Conservation (phyloP, 2,113 vertebrate species). For the Elaphurus davidianus region DNA sequence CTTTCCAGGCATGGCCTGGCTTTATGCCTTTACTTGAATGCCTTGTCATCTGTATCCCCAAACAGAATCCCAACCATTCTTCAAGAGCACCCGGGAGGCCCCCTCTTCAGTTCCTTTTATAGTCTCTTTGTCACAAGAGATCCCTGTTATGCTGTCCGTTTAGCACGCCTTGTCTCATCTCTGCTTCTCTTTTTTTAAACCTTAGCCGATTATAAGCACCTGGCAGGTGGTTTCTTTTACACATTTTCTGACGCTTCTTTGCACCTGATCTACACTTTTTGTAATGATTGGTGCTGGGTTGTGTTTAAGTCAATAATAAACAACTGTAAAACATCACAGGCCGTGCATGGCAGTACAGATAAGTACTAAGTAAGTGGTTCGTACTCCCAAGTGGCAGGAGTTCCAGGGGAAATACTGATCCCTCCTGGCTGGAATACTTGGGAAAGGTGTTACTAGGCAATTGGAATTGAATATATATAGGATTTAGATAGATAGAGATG, state of each 20-base stretch:
- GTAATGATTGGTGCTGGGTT: background rate
- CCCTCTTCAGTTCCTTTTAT: background rate
- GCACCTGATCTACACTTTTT: background rate
- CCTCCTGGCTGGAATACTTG: background rate
- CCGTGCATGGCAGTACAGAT: background rate
- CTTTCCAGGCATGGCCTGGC: background rate
- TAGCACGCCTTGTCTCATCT: background rate
- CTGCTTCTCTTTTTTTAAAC: background rate
- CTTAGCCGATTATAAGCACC: too few relatives aligned
- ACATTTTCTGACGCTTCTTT: background rate
- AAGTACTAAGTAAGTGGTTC: background rate
- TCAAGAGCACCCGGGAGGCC: background rate
- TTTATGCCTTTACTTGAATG: background rate
- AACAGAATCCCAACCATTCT: background rate
- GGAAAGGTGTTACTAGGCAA: background rate
- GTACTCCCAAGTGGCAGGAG: background rate
- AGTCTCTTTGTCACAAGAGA: background rate
- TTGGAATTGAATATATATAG: background rate
- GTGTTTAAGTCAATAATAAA: background rate
- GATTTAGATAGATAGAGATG: background rate
- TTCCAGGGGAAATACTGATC: background rate
- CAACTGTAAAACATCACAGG: background rate
- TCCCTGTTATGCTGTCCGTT: fast-evolving
- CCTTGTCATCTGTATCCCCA: background rate
- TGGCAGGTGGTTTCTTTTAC: background rate